A percentile compares a stretch with the other conserved stretches of the same genome.
Conservation (phyloP, 2,113 vertebrate genomes). For the Lipophrys pholis region DNA sequence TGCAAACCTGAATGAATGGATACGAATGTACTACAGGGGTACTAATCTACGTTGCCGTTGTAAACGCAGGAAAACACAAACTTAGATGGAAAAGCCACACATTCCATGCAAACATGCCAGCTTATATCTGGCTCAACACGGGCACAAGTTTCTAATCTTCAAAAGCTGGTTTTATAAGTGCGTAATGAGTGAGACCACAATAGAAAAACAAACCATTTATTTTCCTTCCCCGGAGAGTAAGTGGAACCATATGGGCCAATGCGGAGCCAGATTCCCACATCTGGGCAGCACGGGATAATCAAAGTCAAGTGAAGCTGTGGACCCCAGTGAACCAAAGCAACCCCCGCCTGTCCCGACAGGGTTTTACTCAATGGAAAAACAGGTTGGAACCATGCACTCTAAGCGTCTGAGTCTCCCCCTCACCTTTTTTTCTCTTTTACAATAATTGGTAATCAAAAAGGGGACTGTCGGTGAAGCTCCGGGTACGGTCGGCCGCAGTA, state of each 20-base stretch:
- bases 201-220: slow-evolving; percentile 85
- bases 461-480: slow-evolving; percentile 62
- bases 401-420: slow-evolving; percentile 58
- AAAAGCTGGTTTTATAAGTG: slow-evolving; percentile 82
- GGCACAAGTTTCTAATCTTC: slow-evolving; percentile 81
- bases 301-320: slow-evolving; percentile 73
- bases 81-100: slow-evolving; percentile 72
- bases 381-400: slow-evolving; percentile 64
- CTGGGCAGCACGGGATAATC: slow-evolving; percentile 74
- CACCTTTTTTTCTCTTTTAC: slow-evolving; percentile 38
- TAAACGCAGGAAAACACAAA: slow-evolving; percentile 65
- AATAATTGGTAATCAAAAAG: slow-evolving; percentile 82
- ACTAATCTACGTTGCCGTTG: slow-evolving; percentile 69
- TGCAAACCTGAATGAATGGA: too few relatives aligned
- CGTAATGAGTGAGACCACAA: slow-evolving; percentile 81
- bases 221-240: slow-evolving; percentile 77
- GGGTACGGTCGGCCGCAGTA: slow-evolving; percentile 64
- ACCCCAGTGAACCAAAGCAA: slow-evolving; percentile 70
- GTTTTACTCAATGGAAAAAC: slow-evolving; percentile 67
- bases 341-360: slow-evolving; percentile 68
- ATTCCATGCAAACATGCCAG: slow-evolving; percentile 75
- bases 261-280: slow-evolving; percentile 76
- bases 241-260: slow-evolving; percentile 76
- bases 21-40: not conserved
- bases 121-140: slow-evolving; percentile 73